Conservation (phyloP, 2,888 invertebrate genomes). For the Zonitis immaculata region DNA sequence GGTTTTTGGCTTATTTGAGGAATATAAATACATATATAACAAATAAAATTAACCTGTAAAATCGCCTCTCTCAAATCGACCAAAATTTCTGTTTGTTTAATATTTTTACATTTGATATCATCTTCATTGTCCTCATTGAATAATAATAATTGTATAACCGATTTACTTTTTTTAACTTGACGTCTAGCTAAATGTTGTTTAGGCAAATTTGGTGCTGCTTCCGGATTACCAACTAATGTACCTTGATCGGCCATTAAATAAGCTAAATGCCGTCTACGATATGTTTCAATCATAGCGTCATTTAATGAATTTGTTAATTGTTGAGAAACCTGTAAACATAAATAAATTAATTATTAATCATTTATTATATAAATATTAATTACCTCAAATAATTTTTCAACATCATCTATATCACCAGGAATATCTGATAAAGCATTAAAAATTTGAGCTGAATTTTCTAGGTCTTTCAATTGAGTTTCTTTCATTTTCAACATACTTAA, state of each 20-base stretch:
- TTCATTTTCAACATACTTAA: constrained; percentile 90
- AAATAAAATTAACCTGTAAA: constrained; percentile 59
- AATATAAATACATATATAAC: constrained; percentile 1
- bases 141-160: constrained; percentile 81
- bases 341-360: too few relatives aligned
- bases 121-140: constrained; percentile 78
- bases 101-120: constrained; percentile 90
- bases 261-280: constrained; percentile 86
- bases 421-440: constrained; percentile 96
- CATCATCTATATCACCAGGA: constrained; percentile 90
- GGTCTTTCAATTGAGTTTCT: constrained; percentile 73
- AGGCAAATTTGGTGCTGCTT: constrained; percentile 83
- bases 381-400: constrained; percentile 78
- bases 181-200: constrained; percentile 87
- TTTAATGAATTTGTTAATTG: constrained; percentile 78
- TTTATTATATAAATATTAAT: too few relatives aligned
- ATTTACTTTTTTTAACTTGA: constrained; percentile 86
- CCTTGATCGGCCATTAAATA: constrained; percentile 97
- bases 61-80: constrained; percentile 97
- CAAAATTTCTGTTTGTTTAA: constrained; percentile 95
- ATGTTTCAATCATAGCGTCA: constrained; percentile 81
- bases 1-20: too few relatives aligned
- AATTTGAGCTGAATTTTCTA: constrained; percentile 96
- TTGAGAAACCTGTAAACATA: constrained; percentile 57
- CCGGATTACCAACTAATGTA: constrained; percentile 85